A percentile compares a stretch with the other conserved stretches of the same genome.
phyloP scores from a whole-genome alignment of 2,113 vertebrate genomes.

The Indicator indicator region DNA sequence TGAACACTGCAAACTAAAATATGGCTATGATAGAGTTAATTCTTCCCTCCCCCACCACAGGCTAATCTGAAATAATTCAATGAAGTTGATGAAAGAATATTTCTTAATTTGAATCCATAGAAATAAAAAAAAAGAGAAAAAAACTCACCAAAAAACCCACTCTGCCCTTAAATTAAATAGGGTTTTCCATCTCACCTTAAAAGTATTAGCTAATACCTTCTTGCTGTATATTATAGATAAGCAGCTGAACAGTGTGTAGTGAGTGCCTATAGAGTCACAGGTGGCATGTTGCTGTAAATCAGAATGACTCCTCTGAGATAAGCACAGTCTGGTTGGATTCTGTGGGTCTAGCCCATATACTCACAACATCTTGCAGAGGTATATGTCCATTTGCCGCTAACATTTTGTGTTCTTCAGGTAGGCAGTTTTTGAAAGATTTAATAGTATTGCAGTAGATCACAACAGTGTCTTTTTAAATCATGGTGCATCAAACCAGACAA shows the following conservation, averaged over 20 bases:
- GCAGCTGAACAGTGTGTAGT: background rate
- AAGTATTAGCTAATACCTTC: background rate
- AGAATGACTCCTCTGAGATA: background rate
- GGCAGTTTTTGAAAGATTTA: background rate
- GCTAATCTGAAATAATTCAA: background rate
- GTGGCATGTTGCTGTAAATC: background rate
- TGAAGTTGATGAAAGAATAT: background rate
- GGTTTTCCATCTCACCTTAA: background rate
- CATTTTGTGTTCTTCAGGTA: background rate
- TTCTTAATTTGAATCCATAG: background rate
- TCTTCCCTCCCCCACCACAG: rapidly evolving
- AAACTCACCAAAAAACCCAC: no score
- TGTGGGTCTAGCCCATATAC: background rate
- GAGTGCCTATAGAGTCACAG: background rate
- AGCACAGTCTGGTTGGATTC: background rate
- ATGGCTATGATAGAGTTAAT: background rate
- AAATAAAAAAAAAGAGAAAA: slow-evolving; percentile 30
- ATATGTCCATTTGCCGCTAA: background rate
- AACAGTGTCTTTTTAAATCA: background rate
- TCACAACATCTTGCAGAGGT: background rate
- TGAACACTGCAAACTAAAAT: background rate
- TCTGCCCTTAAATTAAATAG: background rate
- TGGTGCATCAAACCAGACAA: background rate
- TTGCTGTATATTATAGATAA: background rate
- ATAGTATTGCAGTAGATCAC: background rate